Base-by-base conservation (phyloP, 2,797 vertebrate genomes). In the Channa striata region DNA sequence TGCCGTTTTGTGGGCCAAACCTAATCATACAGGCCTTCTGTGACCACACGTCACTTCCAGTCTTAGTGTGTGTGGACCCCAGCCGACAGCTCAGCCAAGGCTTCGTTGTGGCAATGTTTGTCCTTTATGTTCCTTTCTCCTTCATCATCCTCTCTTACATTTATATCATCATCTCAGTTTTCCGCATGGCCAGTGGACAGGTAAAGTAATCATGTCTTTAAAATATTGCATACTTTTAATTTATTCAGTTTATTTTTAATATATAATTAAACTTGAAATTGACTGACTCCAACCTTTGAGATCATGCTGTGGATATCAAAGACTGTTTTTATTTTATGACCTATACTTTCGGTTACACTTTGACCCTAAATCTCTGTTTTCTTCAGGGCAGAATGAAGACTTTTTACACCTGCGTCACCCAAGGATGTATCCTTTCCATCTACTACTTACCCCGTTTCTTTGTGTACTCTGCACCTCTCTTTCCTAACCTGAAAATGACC, bases 401-500 rank as follows among this genome's bases (percentile, higher is more conserved):
- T 3, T 93, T 94, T 50, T 93, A 91, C 2, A 93, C 89, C 1
- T 93, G 92, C 42, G 84, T 66, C 5, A 88, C 92, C 2, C 90
- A 93, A 39, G 69, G 92, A 6, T 85, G 78, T 17, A 86, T 93
- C 42, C 91, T 91, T 1, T 43, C 83, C 1, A 60, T 93, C 47
- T 37, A 74, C 66, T 42, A 52, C 66, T 43, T 54, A 21, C 67
- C 94, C 88, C 76, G 72, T 14, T 86, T 79, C n/a, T 66, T 79
- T 2, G 59, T 87, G 14, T 90, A 87, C 49, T 13, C 68, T 7
- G 9, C 72, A n/a, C 49, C 67, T 21, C 66, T 48, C 23, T 52
- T 82, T 20, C 69, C 74, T 23, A 68, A 72, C 16, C n/a, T 86
- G 8, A 58, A 11, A 14, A 69, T 87, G 59, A 83, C 61, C 17